A percentile compares a stretch with the other conserved stretches of the same genome.
These are phyloP conservation scores for Drosophila nigricruria DNA, from an alignment of 2,888 invertebrate genomes.

Conservation along the genomic window DNA sequence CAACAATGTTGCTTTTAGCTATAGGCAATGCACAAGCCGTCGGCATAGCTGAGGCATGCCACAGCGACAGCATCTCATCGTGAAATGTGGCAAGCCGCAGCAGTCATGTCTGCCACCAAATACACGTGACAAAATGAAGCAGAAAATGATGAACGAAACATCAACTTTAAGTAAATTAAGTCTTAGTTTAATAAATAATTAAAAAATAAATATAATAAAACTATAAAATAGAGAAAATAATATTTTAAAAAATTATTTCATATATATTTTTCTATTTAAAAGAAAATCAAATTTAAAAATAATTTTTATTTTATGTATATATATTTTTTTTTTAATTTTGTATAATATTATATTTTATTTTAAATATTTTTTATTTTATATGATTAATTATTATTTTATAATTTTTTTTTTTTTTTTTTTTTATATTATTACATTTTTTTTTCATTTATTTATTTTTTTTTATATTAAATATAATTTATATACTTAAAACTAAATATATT, in stretches of 20 bases:
- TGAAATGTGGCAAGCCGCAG: slow-evolving; percentile 23
- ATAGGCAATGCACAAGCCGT: slow-evolving; percentile 12
- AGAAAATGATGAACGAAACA: not conserved
- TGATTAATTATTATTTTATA: not conserved
- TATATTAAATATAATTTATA: too few relatives aligned
- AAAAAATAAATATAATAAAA: not conserved
- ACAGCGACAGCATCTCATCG: slow-evolving; percentile 24
- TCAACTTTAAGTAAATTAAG: not conserved
- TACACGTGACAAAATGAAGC: slow-evolving; percentile 6
- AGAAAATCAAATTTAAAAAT: too few relatives aligned
- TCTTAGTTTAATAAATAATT: too few relatives aligned
- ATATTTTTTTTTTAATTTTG: not conserved
- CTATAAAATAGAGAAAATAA: not conserved
- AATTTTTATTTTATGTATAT: too few relatives aligned
- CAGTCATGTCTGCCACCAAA: slow-evolving; percentile 22
- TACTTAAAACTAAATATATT: not conserved
- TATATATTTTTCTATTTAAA: too few relatives aligned
- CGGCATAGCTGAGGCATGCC: slow-evolving; percentile 30
- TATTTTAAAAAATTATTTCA: too few relatives aligned
- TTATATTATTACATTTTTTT: not conserved
- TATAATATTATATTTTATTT: not conserved
- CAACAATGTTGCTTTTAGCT: slow-evolving; percentile 2
- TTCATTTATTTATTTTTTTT: too few relatives aligned
- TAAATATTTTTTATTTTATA: not conserved
- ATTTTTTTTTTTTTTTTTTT: not conserved